Base-by-base conservation (phyloP, 2,797 vertebrate genomes). In the Phrynocephalus vlangalii region DNA sequence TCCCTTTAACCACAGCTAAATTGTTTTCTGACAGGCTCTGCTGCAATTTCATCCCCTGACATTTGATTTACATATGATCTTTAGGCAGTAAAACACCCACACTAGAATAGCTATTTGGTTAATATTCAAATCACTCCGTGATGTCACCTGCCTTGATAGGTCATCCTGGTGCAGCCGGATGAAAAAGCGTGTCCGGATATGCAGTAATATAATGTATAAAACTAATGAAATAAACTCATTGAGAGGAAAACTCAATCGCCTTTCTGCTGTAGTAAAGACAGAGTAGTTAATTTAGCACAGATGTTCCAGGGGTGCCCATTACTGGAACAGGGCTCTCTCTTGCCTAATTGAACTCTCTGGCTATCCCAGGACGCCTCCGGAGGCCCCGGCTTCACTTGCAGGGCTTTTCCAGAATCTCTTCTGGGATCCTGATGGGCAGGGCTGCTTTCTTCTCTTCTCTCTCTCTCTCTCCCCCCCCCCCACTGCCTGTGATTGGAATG, bases 61-160 rank as follows among this genome's bases (percentile, higher is more conserved):
- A 98, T 98, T 98, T 98, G 98, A 99, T 99, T 99, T 99, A 98
- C 98, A 98, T 99, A 98, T 98, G 98, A 99, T 98, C 98, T 99
- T 99, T 99, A 98, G 98, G 98, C 97, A 97, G 96, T 92, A 86
- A 79, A 79, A 79, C 38, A 95, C 95, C 95, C 94, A 95, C 94
- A 96, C 95, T 93, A 94, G 95, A 97, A 97, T 97, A 97, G 97
- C 97, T 97, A 97, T 98, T 98, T 97, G 97, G 97, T 98, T 98
- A 98, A 98, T 98, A 98, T 98, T 98, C 98, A 98, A 96, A 98
- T 97, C 94, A 96, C 96, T 96, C 97, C 89, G 92, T 96, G 94
- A 94, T 96, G 97, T 97, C 97, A 98, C 96, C 94, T 96, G 96
- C 96, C 94, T 95, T 95, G 97, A 98, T 98, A 98, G 97, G 98